Base-by-base conservation (phyloP, 2,888 invertebrate species). In the Gnatocerus cornutus region DNA sequence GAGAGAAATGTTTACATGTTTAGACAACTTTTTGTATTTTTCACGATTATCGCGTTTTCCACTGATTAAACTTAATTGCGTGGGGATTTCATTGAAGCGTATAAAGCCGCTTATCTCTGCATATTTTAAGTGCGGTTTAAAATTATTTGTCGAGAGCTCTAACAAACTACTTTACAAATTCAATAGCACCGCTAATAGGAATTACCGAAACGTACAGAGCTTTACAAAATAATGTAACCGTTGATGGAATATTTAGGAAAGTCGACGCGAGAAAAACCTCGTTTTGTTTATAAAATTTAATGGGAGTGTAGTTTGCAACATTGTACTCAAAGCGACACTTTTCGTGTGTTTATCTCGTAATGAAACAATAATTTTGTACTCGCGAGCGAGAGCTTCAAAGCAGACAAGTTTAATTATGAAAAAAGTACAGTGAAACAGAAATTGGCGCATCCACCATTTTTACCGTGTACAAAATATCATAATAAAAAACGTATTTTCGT, bases 21-120 rank as follows among this genome's bases (percentile, higher is more conserved):
- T 21, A 21, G 1, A 21, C 21, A 21, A 4, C 29, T 29, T 9
- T n/a, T 33, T 33, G 33, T 33, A 79, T 78, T 79, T 79, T 76
- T 74, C 65, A 72, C 73, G 77, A 75, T 77, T 77, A 79, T 78
- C 76, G 72, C 73, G 65, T 79, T 80, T 77, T 77, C 73, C 77
- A 72, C 73, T 77, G 78, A 80, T 80, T 77, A 78, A 73, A 72
- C 71, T 72, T 78, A 78, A 80, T 78, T 77, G 77, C 74, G 76
- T 78, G 73, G 73, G 73, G 73, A 74, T 77, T 73, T 68, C 12
- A 77, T 71, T 75, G 73, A 73, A 76, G 76, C 78, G 76, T 73
- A 73, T 74, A 79, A 80, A 79, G 77, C 77, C 71, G 76, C 77
- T 79, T 79, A 77, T 74, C 69, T 76, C 73, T 74, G 71, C 76